Percentiles rank a stretch among this genome's conserved stretches.
phyloP scores from a whole-genome alignment of 2,797 vertebrate genomes.

The Crocodylus rhombifer region DNA sequence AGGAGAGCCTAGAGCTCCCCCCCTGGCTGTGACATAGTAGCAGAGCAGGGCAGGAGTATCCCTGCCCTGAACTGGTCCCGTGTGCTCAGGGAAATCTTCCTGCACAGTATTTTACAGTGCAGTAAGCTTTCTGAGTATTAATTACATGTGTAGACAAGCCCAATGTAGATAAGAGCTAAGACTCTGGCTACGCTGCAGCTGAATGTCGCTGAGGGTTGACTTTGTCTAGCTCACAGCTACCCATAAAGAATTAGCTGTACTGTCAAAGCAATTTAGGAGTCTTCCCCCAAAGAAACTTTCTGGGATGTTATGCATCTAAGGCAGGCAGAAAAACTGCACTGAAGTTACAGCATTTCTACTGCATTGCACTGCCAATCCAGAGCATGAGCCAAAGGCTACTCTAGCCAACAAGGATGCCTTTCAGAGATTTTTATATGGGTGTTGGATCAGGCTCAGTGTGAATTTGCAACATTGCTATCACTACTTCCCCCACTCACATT shows the following conservation, averaged over 20 bases:
- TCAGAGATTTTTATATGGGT: background rate
- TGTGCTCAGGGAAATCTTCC: too few species aligned
- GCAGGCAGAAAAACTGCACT: fast-evolving
- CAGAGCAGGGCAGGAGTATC: too few species aligned
- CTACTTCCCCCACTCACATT: background rate
- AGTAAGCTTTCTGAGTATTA: too few species aligned
- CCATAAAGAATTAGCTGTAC: background rate
- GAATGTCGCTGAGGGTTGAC: too few species aligned
- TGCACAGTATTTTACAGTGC: too few species aligned
- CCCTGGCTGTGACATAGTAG: too few species aligned
- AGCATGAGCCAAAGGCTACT: background rate
- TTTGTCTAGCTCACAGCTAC: background rate
- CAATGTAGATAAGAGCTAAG: too few species aligned
- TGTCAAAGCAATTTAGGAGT: background rate
- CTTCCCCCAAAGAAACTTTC: too few species aligned
- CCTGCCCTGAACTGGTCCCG: too few species aligned
- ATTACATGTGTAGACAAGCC: too few species aligned
- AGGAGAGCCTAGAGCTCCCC: too few species aligned
- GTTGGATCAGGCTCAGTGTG: background rate
- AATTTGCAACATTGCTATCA: fast-evolving
- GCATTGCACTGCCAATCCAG: background rate
- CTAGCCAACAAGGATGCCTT: background rate
- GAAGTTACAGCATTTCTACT: background rate
- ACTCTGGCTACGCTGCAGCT: too few species aligned
- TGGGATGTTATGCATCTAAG: background rate